These are phyloP conservation scores for Bombus difficillimus DNA, from an alignment of 1,140 invertebrate species.

Conservation along the genomic window DNA sequence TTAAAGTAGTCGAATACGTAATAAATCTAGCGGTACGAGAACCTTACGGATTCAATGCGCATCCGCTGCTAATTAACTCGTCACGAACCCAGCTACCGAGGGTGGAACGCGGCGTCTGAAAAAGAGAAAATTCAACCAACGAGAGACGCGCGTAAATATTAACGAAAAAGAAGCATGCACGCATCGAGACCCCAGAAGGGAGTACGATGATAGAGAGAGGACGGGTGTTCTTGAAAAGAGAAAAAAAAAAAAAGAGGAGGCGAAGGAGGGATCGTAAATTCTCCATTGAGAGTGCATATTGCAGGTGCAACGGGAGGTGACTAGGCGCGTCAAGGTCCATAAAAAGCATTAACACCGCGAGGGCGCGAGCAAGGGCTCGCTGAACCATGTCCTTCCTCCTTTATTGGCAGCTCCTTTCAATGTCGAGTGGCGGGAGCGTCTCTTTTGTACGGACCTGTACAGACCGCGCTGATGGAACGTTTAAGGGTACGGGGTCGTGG, in stretches of 20 bases:
- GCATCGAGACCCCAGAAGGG: too few species aligned
- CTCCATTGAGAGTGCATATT: conserved; percentile 36
- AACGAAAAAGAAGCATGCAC: not conserved
- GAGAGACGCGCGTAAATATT: conserved; percentile 37
- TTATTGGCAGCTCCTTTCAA: conserved; percentile 44
- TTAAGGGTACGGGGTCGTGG: conserved; percentile 40
- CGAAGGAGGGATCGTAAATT: not conserved
- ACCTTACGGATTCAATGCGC: conserved; percentile 18
- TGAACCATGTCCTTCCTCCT: conserved; percentile 26
- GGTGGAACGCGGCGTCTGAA: not conserved
- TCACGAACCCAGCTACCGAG: not conserved
- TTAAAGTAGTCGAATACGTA: not conserved
- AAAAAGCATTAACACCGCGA: conserved; percentile 33
- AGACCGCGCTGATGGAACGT: conserved; percentile 45
- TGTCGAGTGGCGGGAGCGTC: conserved; percentile 30
- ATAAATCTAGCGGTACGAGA: conserved; percentile 30
- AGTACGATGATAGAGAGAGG: not conserved
- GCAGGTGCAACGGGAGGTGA: conserved; percentile 40
- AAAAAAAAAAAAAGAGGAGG: not conserved
- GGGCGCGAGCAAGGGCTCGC: conserved; percentile 31
- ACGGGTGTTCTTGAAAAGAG: not conserved
- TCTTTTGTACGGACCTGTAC: conserved; percentile 56
- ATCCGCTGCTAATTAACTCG: conserved; percentile 34
- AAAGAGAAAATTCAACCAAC: not conserved
- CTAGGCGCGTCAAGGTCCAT: not conserved